These are phyloP conservation scores for Equus przewalskii DNA, from an alignment of 2,113 vertebrate species.

Conservation along the genomic window DNA sequence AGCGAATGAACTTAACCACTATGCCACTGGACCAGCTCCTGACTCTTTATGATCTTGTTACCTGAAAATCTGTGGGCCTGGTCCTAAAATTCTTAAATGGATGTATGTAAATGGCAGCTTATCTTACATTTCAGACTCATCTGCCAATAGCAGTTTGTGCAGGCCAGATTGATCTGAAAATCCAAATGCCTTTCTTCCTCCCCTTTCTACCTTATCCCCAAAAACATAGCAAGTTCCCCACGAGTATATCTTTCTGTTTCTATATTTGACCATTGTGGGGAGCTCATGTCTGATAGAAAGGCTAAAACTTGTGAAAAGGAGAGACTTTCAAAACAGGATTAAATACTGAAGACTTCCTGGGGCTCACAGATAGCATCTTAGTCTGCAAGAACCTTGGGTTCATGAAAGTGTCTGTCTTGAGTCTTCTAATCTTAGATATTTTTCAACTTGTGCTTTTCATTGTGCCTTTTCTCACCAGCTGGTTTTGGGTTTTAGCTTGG, in stretches of 20 bases:
- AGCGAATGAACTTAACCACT: too few species aligned
- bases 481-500: neutral
- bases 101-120: slow-evolving; percentile 20
- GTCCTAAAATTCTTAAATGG: slow-evolving; percentile 42
- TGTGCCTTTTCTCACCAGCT: slow-evolving; percentile 30
- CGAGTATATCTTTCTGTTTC: slow-evolving; percentile 36
- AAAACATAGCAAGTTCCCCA: slow-evolving; percentile 51
- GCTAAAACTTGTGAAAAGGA: slow-evolving; percentile 48
- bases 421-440: slow-evolving; percentile 37
- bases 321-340: slow-evolving; percentile 29
- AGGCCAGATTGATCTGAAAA: slow-evolving; percentile 4
- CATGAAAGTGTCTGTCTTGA: slow-evolving; percentile 55
- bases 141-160: neutral
- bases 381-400: slow-evolving; percentile 45
- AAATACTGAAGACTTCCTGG: slow-evolving; percentile 44
- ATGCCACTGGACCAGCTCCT: too few species aligned
- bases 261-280: slow-evolving; percentile 43
- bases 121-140: slow-evolving; percentile 46
- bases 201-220: slow-evolving; percentile 16
- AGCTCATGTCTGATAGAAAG: slow-evolving; percentile 57
- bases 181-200: slow-evolving; percentile 11
- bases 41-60: slow-evolving; percentile 53
- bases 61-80: slow-evolving; percentile 41
- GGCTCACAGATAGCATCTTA: neutral
- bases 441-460: slow-evolving; percentile 57